A percentile compares a stretch with the other conserved stretches of the same genome.
Conservation (phyloP, 2,888 invertebrate species). For the Prosopocoilus inquinatus region DNA sequence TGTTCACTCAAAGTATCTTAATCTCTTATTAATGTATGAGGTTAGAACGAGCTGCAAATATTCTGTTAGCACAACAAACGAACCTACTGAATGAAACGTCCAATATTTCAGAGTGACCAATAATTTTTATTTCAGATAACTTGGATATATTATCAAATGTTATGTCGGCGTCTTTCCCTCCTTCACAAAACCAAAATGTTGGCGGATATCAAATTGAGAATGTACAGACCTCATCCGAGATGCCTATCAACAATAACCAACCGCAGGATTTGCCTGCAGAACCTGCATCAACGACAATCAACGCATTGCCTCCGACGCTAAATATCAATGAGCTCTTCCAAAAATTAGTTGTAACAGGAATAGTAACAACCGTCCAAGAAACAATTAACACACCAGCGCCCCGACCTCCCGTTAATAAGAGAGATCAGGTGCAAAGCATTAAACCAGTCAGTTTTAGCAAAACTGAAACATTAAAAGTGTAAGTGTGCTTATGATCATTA, state of each 20-base stretch:
- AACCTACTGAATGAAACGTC: too few relatives aligned
- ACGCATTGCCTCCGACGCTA: constrained; percentile 41
- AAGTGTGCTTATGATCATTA: constrained; percentile 43
- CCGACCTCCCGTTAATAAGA: constrained; percentile 7
- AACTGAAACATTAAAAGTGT: constrained; percentile 73
- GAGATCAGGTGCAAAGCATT: constrained; percentile 42
- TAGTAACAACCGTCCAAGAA: constrained; percentile 54
- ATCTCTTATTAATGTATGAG: too few relatives aligned
- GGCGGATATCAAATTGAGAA: constrained; percentile 58
- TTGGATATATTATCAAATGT: constrained; percentile 67
- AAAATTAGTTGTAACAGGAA: constrained; percentile 82
- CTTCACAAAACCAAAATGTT: constrained; percentile 49
- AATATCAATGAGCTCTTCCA: constrained; percentile 84
- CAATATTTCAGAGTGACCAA: too few relatives aligned
- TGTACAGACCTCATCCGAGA: constrained; percentile 18
- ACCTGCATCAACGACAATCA: constrained; percentile 31
- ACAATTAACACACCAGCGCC: constrained; percentile 12
- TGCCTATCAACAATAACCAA: constrained; percentile 6
- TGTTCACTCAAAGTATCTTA: too few relatives aligned
- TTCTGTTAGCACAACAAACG: too few relatives aligned
- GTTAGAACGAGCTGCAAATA: too few relatives aligned
- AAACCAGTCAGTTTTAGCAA: constrained; percentile 66
- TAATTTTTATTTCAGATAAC: constrained; percentile 45
- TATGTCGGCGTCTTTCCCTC: constrained; percentile 61
- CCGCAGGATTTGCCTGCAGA: constrained; percentile 25